These are phyloP conservation scores for Bombus picipes DNA, from an alignment of 1,140 invertebrate species.

Conservation along the genomic window DNA sequence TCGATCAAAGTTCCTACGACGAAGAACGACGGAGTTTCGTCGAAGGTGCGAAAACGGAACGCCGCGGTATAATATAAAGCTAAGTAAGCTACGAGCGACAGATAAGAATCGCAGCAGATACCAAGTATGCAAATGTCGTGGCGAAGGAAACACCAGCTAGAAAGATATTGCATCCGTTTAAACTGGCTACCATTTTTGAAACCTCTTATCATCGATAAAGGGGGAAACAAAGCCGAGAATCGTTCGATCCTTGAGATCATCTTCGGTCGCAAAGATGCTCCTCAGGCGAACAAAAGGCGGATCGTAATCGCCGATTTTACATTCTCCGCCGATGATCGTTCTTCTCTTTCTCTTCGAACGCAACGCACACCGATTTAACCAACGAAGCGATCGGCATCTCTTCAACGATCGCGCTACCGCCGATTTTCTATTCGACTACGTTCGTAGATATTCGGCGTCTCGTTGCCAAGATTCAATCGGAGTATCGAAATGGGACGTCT, in stretches of 20 bases:
- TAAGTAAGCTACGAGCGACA: not conserved
- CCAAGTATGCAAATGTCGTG: not conserved
- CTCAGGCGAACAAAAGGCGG: conserved; percentile 15
- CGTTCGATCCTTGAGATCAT: not conserved
- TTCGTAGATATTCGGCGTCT: not conserved
- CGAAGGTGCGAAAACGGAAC: no score
- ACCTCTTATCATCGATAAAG: not conserved
- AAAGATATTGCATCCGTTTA: conserved; percentile 1
- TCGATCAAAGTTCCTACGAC: conserved; percentile 26
- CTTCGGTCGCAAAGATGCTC: not conserved
- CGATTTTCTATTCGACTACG: not conserved
- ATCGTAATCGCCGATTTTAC: not conserved
- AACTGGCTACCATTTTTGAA: conserved; percentile 1
- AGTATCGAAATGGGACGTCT: not conserved
- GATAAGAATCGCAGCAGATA: conserved; percentile 19
- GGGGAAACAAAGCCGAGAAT: not conserved
- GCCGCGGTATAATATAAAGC: not conserved
- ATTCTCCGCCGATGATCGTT: not conserved
- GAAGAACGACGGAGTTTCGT: not conserved
- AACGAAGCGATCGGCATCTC: not conserved
- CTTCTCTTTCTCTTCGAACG: not conserved
- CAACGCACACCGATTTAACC: not conserved
- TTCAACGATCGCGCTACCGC: not conserved
- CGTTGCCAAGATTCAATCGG: not conserved
- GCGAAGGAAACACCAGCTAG: not conserved